Percentiles rank a stretch among this genome's conserved stretches.
Conservation (phyloP, 37 sponge, comb jelly and placozoan species). For the Trichoplax adhaerens region DNA sequence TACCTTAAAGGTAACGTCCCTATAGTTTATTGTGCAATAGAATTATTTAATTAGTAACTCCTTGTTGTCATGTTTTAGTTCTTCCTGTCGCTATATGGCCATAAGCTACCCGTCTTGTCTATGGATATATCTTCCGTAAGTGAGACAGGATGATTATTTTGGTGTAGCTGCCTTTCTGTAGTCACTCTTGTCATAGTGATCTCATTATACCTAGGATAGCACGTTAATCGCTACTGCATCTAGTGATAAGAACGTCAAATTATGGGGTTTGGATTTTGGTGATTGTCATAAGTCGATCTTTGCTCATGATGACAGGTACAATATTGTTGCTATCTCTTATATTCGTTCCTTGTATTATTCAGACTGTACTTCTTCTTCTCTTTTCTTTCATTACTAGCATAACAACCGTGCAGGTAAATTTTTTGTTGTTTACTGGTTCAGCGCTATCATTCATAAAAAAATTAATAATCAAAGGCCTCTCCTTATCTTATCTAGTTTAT, state of each 20-base stretch:
- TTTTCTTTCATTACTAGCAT: not conserved
- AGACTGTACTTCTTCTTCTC: not conserved
- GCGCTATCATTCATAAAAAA: not conserved
- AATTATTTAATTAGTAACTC: slow-evolving; percentile 5
- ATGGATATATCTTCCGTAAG: slow-evolving; percentile 90
- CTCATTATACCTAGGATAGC: slow-evolving; percentile 42
- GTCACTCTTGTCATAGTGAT: not conserved
- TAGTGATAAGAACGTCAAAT: slow-evolving; percentile 84
- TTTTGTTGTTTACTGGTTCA: not conserved
- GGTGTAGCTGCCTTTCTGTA: not conserved
- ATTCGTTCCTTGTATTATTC: not conserved
- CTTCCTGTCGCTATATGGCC: slow-evolving; percentile 87
- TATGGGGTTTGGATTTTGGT: slow-evolving; percentile 96
- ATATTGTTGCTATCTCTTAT: slow-evolving; percentile 18
- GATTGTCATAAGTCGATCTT: slow-evolving; percentile 95
- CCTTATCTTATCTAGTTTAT: slow-evolving; percentile 33
- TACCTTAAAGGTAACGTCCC: slow-evolving; percentile 50
- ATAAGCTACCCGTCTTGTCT: slow-evolving; percentile 87
- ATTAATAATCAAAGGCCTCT: not conserved
- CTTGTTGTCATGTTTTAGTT: slow-evolving; percentile 27
- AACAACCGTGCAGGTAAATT: slow-evolving; percentile 3
- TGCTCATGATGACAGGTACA: slow-evolving; percentile 84
- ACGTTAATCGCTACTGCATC: slow-evolving; percentile 77
- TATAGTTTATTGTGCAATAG: not conserved
- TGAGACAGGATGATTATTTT: not conserved